Percentiles rank a stretch among this genome's conserved stretches.
phyloP scores from a whole-genome alignment of 1,140 invertebrate genomes.

The Aradophagus sp. region DNA sequence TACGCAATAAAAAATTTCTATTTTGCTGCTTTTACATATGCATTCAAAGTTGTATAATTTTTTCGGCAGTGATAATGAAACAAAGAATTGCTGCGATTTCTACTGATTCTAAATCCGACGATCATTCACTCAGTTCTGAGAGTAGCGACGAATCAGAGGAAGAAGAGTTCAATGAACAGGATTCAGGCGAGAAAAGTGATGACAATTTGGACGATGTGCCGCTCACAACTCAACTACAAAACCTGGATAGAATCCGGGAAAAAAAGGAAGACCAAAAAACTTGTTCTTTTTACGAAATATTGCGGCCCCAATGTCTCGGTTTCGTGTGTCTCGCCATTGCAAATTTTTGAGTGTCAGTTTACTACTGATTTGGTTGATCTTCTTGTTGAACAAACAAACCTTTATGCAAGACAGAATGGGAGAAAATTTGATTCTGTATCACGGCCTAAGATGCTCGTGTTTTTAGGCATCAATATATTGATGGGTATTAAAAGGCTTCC shows the following conservation, averaged over 20 bases:
- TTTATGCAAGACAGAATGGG: conserved; percentile 10
- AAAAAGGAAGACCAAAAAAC: conserved; percentile 1
- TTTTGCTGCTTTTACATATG: not conserved
- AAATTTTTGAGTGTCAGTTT: conserved; percentile 12
- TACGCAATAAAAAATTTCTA: too few species aligned
- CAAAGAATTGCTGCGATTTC: conserved; percentile 1
- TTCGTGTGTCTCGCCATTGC: not conserved
- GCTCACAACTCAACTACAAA: conserved; percentile 3
- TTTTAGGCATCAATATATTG: conserved; percentile 51
- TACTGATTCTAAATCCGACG: conserved; percentile 2
- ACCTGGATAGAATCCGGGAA: conserved; percentile 12
- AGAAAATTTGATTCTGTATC: conserved; percentile 23
- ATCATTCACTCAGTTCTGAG: not conserved
- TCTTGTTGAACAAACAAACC: conserved; percentile 19
- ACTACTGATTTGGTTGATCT: conserved; percentile 4
- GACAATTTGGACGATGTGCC: conserved; percentile 7
- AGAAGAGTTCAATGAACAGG: conserved; percentile 1
- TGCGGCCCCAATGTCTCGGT: conserved; percentile 1
- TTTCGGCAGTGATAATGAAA: conserved; percentile 3
- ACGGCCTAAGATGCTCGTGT: conserved; percentile 26
- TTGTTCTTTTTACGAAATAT: conserved; percentile 7
- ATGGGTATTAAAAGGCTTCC: conserved; percentile 53
- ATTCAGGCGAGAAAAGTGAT: not conserved
- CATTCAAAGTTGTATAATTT: not conserved
- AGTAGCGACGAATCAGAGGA: conserved; percentile 1